Base-by-base conservation (phyloP, 2,888 invertebrate genomes). In the Siphlonurus alternatus region DNA sequence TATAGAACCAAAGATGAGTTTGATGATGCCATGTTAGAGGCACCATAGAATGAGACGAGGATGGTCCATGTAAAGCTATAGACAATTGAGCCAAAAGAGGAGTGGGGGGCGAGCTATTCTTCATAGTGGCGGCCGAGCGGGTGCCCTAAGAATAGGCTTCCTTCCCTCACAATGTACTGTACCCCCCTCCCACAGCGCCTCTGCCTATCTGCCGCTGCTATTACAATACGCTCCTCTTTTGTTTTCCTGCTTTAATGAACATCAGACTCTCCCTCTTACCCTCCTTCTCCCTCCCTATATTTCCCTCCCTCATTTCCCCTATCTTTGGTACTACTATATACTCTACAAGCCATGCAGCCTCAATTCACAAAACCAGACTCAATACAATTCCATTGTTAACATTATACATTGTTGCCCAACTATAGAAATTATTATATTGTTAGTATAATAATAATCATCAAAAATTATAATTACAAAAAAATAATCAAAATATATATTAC, bases 161-260 rank as follows among this genome's bases (percentile, higher is more conserved):
- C 38, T 38, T 38, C 38, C 38, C 38, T 38, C 38, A 38, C 38
- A 38, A 38, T 38, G 38, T 38, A 38, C 38, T 15, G 5, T 10
- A 5, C 38, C 38, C 38, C 5, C 38, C 38, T 15, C 38, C 38
- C 5, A 38, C 38, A 5, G 38, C 38, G 38, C 38, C 15, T 38
- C 38, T 38, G 38, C 38, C 38, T 38, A 56, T n/a, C 56, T 56
- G n/a, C 56, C 38, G 38, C 38, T 38, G 56, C 56, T 56, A 22
- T 56, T 56, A n/a, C 56, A 20, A 56, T 56, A 56, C 56, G 22
- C 56, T 56, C n/a, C 56, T 5, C 56, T 56, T 56, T 56, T 56
- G 56, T 56, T 56, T 56, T 56, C 56, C 56, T 56, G 56, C 56
- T 56, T 56, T 56, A 56, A 56, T 56, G 56, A 56, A 56, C 56